phyloP scores from a whole-genome alignment of 2,888 invertebrate genomes.

The Aleiodes leptofemur region DNA sequence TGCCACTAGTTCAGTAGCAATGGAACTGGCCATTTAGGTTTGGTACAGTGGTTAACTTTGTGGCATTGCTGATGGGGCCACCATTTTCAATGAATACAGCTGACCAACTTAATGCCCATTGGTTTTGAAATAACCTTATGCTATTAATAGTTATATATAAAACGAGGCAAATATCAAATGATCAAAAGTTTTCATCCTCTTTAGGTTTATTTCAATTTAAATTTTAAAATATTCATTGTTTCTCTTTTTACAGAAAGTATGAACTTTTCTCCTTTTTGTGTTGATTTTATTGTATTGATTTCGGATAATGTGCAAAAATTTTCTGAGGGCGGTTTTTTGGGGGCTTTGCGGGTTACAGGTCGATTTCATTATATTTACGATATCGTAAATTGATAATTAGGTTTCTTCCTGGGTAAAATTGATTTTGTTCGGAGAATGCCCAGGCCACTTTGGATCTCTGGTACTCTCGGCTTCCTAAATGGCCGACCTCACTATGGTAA shows the following conservation, averaged over 20 bases:
- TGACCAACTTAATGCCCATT: conserved; percentile 35
- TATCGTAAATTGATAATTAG: conserved; percentile 68
- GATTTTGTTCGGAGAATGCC: conserved; percentile 55
- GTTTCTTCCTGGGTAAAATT: conserved; percentile 56
- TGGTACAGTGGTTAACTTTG: conserved; percentile 31
- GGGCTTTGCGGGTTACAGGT: neutral
- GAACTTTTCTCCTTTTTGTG: neutral
- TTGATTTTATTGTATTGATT: conserved; percentile 30
- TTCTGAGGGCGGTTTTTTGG: neutral
- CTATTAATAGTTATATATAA: conserved; percentile 5
- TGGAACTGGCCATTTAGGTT: conserved; percentile 33
- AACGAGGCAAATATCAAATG: neutral
- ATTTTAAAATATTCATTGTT: no score
- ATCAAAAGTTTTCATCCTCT: neutral
- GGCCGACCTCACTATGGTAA: conserved; percentile 26
- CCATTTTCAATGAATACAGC: conserved; percentile 34
- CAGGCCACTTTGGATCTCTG: conserved; percentile 39
- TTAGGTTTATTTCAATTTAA: no score
- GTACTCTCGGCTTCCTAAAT: conserved; percentile 28
- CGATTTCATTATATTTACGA: conserved; percentile 51
- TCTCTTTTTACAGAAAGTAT: no score
- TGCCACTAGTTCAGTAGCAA: conserved; percentile 34
- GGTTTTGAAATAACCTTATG: conserved; percentile 8
- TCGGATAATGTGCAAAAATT: conserved; percentile 9
- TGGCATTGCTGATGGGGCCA: conserved; percentile 35